Evolutionary conservation across 2,113 vertebrate genomes (phyloP).

Genomic region (Poeciliopsis occidentalis): DNA sequence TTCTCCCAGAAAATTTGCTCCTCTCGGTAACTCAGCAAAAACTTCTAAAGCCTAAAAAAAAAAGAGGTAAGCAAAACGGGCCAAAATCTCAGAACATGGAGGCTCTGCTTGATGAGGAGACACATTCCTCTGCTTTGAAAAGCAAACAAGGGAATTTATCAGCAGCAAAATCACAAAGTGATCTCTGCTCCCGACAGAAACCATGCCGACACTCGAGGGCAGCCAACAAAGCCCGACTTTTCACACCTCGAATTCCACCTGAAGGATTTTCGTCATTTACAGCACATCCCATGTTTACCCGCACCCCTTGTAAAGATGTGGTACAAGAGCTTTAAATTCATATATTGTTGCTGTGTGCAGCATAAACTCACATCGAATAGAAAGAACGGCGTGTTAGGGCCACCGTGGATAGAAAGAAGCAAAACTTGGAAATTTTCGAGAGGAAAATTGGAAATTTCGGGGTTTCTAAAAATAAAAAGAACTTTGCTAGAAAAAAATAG

Average conservation of each 20-base stretch:
- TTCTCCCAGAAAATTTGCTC: neutral
- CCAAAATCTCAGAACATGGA: conserved; percentile 7
- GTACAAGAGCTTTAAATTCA: too few relatives aligned
- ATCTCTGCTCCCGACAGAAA: conserved; percentile 1
- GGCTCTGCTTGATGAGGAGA: conserved; percentile 3
- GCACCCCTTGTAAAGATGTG: too few relatives aligned
- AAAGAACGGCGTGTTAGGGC: too few relatives aligned
- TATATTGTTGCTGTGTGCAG: too few relatives aligned
- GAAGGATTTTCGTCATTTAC: neutral
- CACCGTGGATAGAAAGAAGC: too few relatives aligned
- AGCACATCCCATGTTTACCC: too few relatives aligned
- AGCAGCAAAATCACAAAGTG: conserved; percentile 16
- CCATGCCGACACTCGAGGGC: neutral
- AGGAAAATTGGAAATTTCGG: too few relatives aligned
- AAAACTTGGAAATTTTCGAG: too few relatives aligned
- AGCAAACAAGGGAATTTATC: conserved; percentile 13
- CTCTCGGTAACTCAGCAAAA: neutral
- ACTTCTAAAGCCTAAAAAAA: neutral
- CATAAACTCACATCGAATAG: too few relatives aligned
- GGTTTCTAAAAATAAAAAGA: too few relatives aligned
- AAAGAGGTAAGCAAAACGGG: conserved; percentile 18
- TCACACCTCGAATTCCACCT: neutral
- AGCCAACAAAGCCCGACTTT: conserved; percentile 1
- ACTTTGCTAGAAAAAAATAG: too few relatives aligned
- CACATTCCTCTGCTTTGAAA: conserved; percentile 12